These are phyloP conservation scores for Allacma fusca DNA, from an alignment of 2,888 invertebrate species.

Conservation along the genomic window DNA sequence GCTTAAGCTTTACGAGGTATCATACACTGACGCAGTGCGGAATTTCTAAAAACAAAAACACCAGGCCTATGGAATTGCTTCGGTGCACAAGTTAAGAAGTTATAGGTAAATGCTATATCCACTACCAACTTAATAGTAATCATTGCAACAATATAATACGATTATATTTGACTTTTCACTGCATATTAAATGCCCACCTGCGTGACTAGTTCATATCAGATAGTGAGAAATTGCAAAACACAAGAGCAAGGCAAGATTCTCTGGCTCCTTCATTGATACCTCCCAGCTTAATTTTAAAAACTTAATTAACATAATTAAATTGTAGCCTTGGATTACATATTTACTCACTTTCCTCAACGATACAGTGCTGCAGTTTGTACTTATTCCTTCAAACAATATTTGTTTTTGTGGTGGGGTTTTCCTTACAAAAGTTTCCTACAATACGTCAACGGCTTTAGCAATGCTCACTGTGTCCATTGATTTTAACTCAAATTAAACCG, in stretches of 20 bases:
- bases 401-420: background rate
- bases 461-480: too few relatives aligned
- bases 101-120: too few relatives aligned
- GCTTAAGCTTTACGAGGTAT: too few relatives aligned
- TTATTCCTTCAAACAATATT: background rate
- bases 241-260: constrained; percentile 6
- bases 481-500: too few relatives aligned
- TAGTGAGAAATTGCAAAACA: constrained; percentile 5
- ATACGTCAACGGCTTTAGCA: too few relatives aligned
- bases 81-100: too few relatives aligned
- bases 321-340: background rate
- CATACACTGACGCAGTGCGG: too few relatives aligned
- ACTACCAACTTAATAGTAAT: background rate
- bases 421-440: too few relatives aligned
- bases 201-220: background rate
- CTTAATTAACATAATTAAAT: too few relatives aligned
- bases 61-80: too few relatives aligned
- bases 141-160: constrained; percentile 9
- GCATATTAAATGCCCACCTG: constrained; percentile 2
- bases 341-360: background rate
- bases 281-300: background rate
- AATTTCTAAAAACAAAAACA: too few relatives aligned
- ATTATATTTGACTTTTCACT: background rate
- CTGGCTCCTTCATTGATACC: background rate
- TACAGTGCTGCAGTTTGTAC: background rate